Percentiles rank a stretch among this genome's conserved stretches.
Evolutionary conservation across 2,113 vertebrate species (phyloP).

Genomic region (Centropus unirufus): DNA sequence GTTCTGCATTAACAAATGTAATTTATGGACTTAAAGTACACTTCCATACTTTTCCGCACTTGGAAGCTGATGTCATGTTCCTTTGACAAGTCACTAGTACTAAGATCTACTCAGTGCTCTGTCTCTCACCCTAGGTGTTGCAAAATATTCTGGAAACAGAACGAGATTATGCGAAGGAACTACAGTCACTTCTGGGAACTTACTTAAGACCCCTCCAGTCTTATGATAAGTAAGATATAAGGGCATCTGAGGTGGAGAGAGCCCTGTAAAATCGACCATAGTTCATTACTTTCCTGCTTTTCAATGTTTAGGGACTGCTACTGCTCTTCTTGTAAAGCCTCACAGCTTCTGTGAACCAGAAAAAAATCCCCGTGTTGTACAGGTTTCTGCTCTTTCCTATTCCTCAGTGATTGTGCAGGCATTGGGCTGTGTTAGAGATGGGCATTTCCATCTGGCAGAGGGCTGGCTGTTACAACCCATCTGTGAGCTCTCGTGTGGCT

Average conservation of each 20-base stretch:
- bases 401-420: neutral
- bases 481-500: neutral
- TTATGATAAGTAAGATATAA: constrained; percentile 92
- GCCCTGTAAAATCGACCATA: neutral
- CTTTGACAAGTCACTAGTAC: neutral
- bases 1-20: neutral
- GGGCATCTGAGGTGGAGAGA: neutral
- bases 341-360: neutral
- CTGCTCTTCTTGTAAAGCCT: neutral
- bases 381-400: neutral
- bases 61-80: neutral
- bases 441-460: neutral
- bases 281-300: constrained; percentile 8
- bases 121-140: constrained; percentile 84
- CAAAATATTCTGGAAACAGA: constrained; percentile 98
- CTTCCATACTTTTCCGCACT: neutral
- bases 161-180: constrained; percentile 93
- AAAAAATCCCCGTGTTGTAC: neutral
- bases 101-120: constrained; percentile 48
- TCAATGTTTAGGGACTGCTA: neutral
- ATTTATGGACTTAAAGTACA: neutral
- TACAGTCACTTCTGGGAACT: constrained; percentile 88
- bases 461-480: neutral
- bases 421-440: neutral
- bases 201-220: constrained; percentile 92